Base-by-base conservation (phyloP, 2,888 invertebrate genomes). In the Pedicia rivosa region DNA sequence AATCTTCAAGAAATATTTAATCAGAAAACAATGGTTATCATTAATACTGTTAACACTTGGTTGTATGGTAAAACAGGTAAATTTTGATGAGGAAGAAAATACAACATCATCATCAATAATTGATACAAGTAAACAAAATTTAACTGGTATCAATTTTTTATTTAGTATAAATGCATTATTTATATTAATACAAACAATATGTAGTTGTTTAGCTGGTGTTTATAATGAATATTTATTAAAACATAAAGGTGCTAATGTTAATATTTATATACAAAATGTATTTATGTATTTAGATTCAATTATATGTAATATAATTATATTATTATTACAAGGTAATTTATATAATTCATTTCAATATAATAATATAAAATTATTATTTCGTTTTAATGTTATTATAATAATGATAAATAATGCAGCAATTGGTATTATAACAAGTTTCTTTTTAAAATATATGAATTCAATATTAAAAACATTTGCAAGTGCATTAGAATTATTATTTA, bases 251-350 rank as follows among this genome's bases (percentile, higher is more conserved):
- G 72, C 76, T 3, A 75, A 80, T 45, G 79, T 90, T 1, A 82
- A 90, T 53, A 82, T 94, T 50, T 88, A 86, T 62, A 64, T 92
- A 44, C 94, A 94, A 62, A 95, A 94, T 57, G 75, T 90, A 6
- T 94, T 88, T 51, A 91, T 94, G 88, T 94, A 94, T 57, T 54
- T 88, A 19, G 88, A 94, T 59, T 92, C 92, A 4, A 88, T 94
- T 43, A 52, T 90, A n/a, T 91, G 90, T 55, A 94, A 92, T 58
- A 57, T 78, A n/a, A 57, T 73, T 3, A 65, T 90, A 40, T 64
- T 92, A 29, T 46, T 72, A 36, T 53, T 69, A 4, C 74, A 77
- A 53, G 83, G 80, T 1, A 71, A 78, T 48, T 50, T 79, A 1
- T 41, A 60, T 1, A 63, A 64, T 17, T 71, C 78, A 10, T 74